Base-by-base conservation (phyloP, 2,113 vertebrate genomes). In the Ranitomeya variabilis region DNA sequence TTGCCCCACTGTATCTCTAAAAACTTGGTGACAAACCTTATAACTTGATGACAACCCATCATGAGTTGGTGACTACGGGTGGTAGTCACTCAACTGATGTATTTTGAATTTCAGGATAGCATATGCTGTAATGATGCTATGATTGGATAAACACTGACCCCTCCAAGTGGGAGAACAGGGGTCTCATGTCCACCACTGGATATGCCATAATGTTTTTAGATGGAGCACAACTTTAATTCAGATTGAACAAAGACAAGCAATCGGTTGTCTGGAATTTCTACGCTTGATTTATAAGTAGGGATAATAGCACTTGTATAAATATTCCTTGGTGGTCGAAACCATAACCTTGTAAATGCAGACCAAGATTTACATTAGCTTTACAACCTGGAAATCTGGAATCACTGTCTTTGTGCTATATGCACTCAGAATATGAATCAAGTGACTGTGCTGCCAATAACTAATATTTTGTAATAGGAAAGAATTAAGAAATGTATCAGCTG, bases 381-480 rank as follows among this genome's bases (percentile, higher is more conserved):
- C 54, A 31, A 26, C 23, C 55, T 23, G 1, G 13, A 52, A 80
- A 80, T 80, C 12, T 16, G 13, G n/a, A 26, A 16, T 16, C n/a
- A 19, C n/a, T 80, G 51, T 54, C 3, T 78, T 19, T 57, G 31
- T 21, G 62, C 12, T 64, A 64, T 37, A 64, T 64, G 31, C 18
- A 83, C 60, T 66, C 19, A 51, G 60, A 66, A 80, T 60, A 59
- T 80, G 62, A 64, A 66, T 83, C 37, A 83, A 64, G 12, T 21
- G 12, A 83, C 45, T 52, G 19, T 54, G 12, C 12, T 54, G 62
- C 45, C 62, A 67, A 52, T 69, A 83, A 83, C 62, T 15, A 52
- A 83, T 69, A 83, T 67, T 83, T 52, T 83, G 5, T 69, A 69
- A 83, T 2, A 67, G 37, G 37, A 67, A 83, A 51, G 11, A 77